Evolutionary conservation across 2,113 vertebrate genomes (phyloP).

Genomic region (Sardina pilchardus): DNA sequence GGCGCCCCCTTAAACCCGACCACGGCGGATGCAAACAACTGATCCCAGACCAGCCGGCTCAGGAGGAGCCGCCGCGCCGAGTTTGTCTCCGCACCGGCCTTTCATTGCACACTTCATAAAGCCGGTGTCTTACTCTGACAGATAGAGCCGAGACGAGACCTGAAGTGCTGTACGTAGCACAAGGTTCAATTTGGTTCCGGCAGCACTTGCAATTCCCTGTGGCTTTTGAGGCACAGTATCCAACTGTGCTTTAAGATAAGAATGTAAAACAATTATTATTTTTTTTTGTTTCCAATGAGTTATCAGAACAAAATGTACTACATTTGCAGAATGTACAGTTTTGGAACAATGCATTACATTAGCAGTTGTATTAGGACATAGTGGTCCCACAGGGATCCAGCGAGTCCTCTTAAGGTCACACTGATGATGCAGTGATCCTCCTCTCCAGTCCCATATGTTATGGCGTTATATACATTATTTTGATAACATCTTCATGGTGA

Average conservation of each 20-base stretch:
- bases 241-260: neutral
- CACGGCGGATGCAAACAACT: neutral
- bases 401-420: neutral
- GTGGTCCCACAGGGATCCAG: neutral
- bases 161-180: neutral
- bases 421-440: neutral
- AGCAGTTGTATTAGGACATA: neutral
- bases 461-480: neutral
- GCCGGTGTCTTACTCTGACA: neutral
- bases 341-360: neutral
- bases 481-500: neutral
- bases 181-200: neutral
- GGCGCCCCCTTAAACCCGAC: neutral
- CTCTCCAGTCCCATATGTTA: neutral
- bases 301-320: neutral
- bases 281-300: neutral
- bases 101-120: neutral
- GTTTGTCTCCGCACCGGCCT: neutral
- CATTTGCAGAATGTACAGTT: neutral
- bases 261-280: neutral
- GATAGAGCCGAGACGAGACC: neutral
- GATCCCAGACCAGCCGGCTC: neutral
- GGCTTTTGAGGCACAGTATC: neutral
- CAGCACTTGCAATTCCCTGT: neutral
- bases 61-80: neutral